Evolutionary conservation across 1,140 invertebrate genomes (phyloP).

Genomic region (Mizuhopecten yessoensis): DNA sequence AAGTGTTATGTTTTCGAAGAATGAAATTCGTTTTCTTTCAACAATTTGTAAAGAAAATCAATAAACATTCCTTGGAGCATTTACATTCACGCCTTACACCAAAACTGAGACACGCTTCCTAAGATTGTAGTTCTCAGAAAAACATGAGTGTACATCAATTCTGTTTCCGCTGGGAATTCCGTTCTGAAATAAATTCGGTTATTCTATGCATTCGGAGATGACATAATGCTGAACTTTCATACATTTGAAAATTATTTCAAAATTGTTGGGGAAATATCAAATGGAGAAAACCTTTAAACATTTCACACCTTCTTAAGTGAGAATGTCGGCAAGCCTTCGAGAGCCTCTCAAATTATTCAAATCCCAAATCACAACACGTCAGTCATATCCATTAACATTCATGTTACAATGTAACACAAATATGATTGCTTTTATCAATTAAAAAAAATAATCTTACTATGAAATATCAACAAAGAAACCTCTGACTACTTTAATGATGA

Average conservation of each 20-base stretch:
- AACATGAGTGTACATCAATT: constrained; percentile 2
- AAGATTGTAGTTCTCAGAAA: constrained; percentile 29
- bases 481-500: too few relatives aligned
- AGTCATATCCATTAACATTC: constrained; percentile 3
- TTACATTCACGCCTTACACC: not conserved
- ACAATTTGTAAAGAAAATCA: constrained; percentile 13
- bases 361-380: not conserved
- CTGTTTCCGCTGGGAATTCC: not conserved
- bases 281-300: not conserved
- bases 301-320: not conserved
- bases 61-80: constrained; percentile 33
- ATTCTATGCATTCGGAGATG: not conserved
- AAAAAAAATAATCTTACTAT: too few relatives aligned
- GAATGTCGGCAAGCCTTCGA: not conserved
- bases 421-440: too few relatives aligned
- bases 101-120: not conserved
- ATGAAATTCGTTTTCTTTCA: constrained; percentile 39
- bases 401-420: not conserved
- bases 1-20: constrained; percentile 34
- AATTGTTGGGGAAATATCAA: not conserved
- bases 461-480: too few relatives aligned
- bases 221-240: constrained; percentile 9
- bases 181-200: not conserved
- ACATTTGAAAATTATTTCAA: constrained; percentile 39
- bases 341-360: not conserved